A percentile compares a stretch with the other conserved stretches of the same genome.
These are phyloP conservation scores for Allacma fusca DNA, from an alignment of 2,888 invertebrate species.

Conservation along the genomic window DNA sequence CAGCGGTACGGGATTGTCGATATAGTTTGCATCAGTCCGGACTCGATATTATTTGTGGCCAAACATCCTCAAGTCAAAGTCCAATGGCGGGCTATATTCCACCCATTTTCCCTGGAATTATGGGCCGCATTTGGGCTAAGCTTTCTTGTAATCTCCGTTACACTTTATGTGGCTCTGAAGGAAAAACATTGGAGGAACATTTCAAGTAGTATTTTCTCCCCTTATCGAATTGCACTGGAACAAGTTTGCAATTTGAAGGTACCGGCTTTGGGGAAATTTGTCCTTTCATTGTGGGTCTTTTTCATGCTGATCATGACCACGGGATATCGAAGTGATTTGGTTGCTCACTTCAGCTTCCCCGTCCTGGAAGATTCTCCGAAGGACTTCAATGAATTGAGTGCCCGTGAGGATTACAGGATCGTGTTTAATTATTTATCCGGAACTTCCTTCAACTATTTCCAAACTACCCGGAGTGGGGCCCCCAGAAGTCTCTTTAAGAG, in stretches of 20 bases:
- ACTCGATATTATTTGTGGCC: neutral
- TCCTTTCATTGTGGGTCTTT: constrained; percentile 19
- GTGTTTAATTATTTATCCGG: constrained; percentile 22
- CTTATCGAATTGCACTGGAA: constrained; percentile 14
- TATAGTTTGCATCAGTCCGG: neutral
- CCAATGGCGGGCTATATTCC: constrained; percentile 25
- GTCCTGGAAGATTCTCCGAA: neutral
- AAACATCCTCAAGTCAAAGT: neutral
- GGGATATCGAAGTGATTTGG: constrained; percentile 27
- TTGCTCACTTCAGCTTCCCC: constrained; percentile 24
- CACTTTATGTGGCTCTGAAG: neutral
- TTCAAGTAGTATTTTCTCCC: neutral
- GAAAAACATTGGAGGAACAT: neutral
- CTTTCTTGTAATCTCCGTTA: neutral
- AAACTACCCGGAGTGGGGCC: neutral
- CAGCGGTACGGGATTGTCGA: constrained; percentile 25
- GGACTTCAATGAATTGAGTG: neutral
- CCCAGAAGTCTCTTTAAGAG: neutral
- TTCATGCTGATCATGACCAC: constrained; percentile 22
- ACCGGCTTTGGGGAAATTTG: neutral
- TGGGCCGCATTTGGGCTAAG: constrained; percentile 4
- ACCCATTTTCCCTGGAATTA: neutral
- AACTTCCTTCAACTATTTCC: constrained; percentile 19
- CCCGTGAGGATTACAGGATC: neutral
- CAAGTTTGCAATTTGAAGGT: constrained; percentile 4